Evolutionary conservation across 2,797 vertebrate genomes (phyloP), one percentile per base, ranked within the genome.

Genomic region (Bradypodion pumilum): DNA sequence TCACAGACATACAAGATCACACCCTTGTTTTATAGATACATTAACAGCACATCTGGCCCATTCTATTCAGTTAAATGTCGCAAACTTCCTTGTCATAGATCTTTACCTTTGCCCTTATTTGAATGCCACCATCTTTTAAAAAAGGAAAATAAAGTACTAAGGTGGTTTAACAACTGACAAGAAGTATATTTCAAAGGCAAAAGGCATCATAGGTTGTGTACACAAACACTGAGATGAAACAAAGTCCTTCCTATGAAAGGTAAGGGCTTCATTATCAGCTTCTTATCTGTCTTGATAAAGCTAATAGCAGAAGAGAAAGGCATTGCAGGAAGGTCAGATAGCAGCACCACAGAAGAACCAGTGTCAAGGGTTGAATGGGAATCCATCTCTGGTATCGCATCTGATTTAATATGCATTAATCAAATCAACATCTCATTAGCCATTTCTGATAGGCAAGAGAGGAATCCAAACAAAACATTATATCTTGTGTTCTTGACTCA

Each of bases 261-360:
- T 75, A 80, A 3, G 89, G 42, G n/a, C 23, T 74, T 70, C 77
- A 70, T 0, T 4, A 82, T 78, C 63, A 77, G 35, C 35, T 35
- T 69, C 80, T 84, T 78, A 82, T 87, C 72, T 86, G 10, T 12
- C 35, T 56, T 0, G 29, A 84, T 92, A 94, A 81, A 62, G 52
- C 7, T 74, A 80, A 77, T 1, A 9, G 35, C 15, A 60, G 79
- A 91, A 81, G 10, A 88, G 44, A n/a, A 27, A 84, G 60, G 60
- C 59, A 80, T 70, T 80, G 82, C 66, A 52, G 82, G 88, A 92
- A 91, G 80, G 82, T 90, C 85, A 90, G 76, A 63, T 69, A 29
- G 46, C 84, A 21, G 32, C 70, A 5, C 5, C 89, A n/a, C 0
- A n/a, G 77, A 86, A 74, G 32, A n/a, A n/a, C n/a, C n/a, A n/a